phyloP scores from a whole-genome alignment of 1,140 invertebrate genomes.

The Hycleus phaleratus region DNA sequence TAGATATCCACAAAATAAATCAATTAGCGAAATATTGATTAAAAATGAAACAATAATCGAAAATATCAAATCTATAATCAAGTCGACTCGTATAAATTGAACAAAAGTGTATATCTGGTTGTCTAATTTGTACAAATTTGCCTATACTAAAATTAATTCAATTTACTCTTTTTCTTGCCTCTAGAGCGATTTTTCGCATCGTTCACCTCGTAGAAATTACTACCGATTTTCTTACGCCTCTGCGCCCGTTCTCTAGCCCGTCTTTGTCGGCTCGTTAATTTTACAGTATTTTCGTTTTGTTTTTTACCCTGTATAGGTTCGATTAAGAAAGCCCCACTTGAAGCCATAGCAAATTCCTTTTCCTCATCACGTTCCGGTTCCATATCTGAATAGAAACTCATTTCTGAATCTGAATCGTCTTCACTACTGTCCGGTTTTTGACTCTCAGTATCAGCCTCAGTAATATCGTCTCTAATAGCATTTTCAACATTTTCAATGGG shows the following conservation, averaged over 20 bases:
- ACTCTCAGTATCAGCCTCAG: constrained; percentile 34
- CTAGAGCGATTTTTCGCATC: constrained; percentile 89
- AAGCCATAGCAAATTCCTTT: constrained; percentile 9
- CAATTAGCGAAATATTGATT: too few relatives aligned
- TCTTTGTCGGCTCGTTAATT: constrained; percentile 68
- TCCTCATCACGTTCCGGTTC: constrained; percentile 44
- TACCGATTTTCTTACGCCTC: constrained; percentile 81
- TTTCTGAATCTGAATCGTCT: constrained; percentile 46
- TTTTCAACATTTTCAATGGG: constrained; percentile 45
- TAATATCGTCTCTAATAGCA: constrained; percentile 44
- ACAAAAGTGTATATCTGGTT: too few relatives aligned
- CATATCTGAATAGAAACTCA: constrained; percentile 50
- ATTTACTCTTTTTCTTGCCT: constrained; percentile 47
- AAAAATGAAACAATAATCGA: too few relatives aligned
- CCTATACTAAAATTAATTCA: too few relatives aligned
- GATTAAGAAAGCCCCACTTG: constrained; percentile 28
- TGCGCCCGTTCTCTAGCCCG: constrained; percentile 64
- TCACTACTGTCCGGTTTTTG: constrained; percentile 22
- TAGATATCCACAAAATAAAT: too few relatives aligned
- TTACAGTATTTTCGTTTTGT: constrained; percentile 34
- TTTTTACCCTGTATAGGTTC: constrained; percentile 14
- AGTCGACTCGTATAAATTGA: too few relatives aligned
- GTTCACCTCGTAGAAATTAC: constrained; percentile 85
- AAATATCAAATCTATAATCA: too few relatives aligned
- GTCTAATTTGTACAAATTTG: too few relatives aligned